Percentiles rank a stretch among this genome's conserved stretches.
Conservation (phyloP, 2,888 invertebrate genomes). For the Dicranocentrus wangi region DNA sequence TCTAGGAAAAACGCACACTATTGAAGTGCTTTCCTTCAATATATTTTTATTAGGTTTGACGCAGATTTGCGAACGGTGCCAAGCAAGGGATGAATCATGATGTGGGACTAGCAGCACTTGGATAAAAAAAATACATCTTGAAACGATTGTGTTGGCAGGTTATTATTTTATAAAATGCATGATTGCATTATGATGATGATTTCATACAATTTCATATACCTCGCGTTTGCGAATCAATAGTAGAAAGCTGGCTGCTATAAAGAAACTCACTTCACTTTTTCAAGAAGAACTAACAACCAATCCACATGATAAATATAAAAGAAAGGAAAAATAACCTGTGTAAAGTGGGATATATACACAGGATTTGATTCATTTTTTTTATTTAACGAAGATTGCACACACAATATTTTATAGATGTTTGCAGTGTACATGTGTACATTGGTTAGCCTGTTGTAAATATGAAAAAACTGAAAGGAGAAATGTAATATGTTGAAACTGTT, state of each 20-base stretch:
- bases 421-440: no score
- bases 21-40: conserved; percentile 26
- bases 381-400: no score
- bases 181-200: conserved; percentile 28
- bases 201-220: conserved; percentile 34
- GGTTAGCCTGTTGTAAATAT: background rate
- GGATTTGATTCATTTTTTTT: no score
- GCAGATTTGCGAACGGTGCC: conserved; percentile 39
- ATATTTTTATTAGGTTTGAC: conserved; percentile 32
- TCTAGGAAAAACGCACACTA: background rate
- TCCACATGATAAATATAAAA: no score
- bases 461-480: background rate
- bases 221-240: no score
- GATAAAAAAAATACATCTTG: conserved; percentile 24
- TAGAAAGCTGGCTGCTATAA: no score
- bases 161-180: conserved; percentile 49
- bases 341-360: no score
- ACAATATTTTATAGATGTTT: no score
- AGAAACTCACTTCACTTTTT: no score
- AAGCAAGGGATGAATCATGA: conserved; percentile 37
- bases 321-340: no score
- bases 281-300: no score
- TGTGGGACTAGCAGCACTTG: conserved; percentile 4
- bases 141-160: conserved; percentile 48
- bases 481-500: conserved; percentile 20